These are phyloP conservation scores for Monopis laevigella DNA, from an alignment of 2,888 invertebrate species.

Conservation along the genomic window DNA sequence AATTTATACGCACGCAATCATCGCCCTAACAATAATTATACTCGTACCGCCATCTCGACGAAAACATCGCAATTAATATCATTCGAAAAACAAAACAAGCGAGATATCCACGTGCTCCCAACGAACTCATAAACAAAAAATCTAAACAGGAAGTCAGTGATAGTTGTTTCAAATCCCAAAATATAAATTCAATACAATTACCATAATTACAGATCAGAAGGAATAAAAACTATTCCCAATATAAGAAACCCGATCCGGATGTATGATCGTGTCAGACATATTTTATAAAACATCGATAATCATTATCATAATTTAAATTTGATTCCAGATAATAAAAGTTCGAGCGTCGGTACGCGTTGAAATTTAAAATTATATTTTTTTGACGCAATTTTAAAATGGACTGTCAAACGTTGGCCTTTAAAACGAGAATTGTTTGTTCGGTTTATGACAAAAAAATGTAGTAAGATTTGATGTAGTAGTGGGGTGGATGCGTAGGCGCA, in stretches of 20 bases:
- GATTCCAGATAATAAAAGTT: constrained; percentile 50
- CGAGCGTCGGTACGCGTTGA: constrained; percentile 16
- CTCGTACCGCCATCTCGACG: not conserved
- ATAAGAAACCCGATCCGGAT: constrained; percentile 39
- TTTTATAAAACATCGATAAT: constrained; percentile 53
- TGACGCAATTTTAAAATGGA: not conserved
- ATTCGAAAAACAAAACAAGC: too few species aligned
- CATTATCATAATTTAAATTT: constrained; percentile 59
- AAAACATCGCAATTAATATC: constrained; percentile 3
- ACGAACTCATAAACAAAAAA: not conserved
- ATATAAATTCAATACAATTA: constrained; percentile 16
- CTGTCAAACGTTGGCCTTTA: not conserved
- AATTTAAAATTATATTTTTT: not conserved
- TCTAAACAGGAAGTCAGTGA: constrained; percentile 1
- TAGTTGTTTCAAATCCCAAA: constrained; percentile 1
- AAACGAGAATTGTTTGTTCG: not conserved
- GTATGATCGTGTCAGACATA: constrained; percentile 45
- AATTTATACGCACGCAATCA: constrained; percentile 7
- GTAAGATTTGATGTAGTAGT: constrained; percentile 13
- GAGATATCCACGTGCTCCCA: not conserved
- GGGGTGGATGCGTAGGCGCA: constrained; percentile 38
- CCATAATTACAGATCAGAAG: constrained; percentile 29
- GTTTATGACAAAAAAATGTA: too few species aligned
- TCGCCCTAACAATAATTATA: too few species aligned
- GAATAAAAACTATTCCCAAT: constrained; percentile 27